Evolutionary conservation across 2,888 invertebrate genomes (phyloP).

Genomic region (Eristalis arbustorum): DNA sequence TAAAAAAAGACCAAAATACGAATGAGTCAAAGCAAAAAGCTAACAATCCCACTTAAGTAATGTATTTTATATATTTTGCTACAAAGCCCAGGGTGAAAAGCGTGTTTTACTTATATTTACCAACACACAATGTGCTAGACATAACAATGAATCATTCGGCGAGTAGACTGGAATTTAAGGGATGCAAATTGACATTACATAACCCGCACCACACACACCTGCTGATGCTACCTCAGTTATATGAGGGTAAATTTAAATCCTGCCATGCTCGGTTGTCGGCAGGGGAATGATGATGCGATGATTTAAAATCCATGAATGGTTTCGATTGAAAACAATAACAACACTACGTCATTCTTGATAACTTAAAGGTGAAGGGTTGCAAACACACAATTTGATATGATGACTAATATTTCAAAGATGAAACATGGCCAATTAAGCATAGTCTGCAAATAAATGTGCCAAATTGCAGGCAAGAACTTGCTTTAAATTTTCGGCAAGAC

Average conservation of each 20-base stretch:
- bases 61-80: slow-evolving; percentile 70
- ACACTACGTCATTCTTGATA: background rate
- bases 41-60: background rate
- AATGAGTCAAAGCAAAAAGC: background rate
- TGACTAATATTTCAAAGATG: background rate
- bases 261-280: background rate
- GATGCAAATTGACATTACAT: slow-evolving; percentile 17
- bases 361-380: background rate
- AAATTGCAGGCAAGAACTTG: no score
- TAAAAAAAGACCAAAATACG: no score
- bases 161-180: slow-evolving; percentile 27
- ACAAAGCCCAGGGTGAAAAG: slow-evolving; percentile 75
- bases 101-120: slow-evolving; percentile 72
- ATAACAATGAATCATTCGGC: background rate
- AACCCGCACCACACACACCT: background rate
- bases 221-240: no score
- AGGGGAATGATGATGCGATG: background rate
- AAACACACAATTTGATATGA: background rate
- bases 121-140: background rate
- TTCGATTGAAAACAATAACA: no score
- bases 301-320: background rate
- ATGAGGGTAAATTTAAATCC: background rate
- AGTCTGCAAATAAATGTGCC: no score
- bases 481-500: no score
- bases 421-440: background rate